Evolutionary conservation across 2,113 vertebrate genomes (phyloP).

Genomic region (Litocranius walleri): DNA sequence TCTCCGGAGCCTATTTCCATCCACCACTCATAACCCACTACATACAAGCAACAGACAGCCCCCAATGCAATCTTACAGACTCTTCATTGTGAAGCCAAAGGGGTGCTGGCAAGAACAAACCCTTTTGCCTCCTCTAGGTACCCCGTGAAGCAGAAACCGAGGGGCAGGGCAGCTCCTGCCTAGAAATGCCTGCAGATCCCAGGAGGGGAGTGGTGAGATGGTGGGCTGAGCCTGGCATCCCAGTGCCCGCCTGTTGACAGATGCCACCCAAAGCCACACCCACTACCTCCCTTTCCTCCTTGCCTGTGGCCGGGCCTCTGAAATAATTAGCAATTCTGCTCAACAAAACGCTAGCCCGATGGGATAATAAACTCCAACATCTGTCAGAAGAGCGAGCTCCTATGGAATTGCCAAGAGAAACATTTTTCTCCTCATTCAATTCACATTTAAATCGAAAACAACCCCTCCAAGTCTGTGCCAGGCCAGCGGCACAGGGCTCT

Average conservation of each 20-base stretch:
- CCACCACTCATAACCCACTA: neutral
- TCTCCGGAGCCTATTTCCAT: neutral
- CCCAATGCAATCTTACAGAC: neutral
- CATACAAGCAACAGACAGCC: neutral
- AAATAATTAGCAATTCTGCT: slow-evolving; percentile 83
- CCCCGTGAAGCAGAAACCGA: neutral
- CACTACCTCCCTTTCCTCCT: slow-evolving; percentile 19
- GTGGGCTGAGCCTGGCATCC: neutral
- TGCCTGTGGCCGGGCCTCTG: slow-evolving; percentile 51
- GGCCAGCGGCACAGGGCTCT: slow-evolving; percentile 69
- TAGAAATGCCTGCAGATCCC: neutral
- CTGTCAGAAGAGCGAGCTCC: slow-evolving; percentile 82
- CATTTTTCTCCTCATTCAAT: slow-evolving; percentile 84
- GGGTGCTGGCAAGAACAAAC: neutral
- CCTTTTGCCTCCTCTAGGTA: neutral
- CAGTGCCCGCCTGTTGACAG: slow-evolving; percentile 49
- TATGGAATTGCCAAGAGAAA: slow-evolving; percentile 85
- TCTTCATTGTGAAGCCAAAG: neutral
- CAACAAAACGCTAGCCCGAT: slow-evolving; percentile 78
- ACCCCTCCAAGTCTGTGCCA: slow-evolving; percentile 80
- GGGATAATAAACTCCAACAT: slow-evolving; percentile 85
- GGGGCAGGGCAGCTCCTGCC: neutral
- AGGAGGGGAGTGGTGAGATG: neutral
- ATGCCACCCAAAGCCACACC: neutral
- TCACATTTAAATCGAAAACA: slow-evolving; percentile 84